These are phyloP conservation scores for Drosophila antonietae DNA, from an alignment of 2,888 invertebrate species.

Conservation along the genomic window DNA sequence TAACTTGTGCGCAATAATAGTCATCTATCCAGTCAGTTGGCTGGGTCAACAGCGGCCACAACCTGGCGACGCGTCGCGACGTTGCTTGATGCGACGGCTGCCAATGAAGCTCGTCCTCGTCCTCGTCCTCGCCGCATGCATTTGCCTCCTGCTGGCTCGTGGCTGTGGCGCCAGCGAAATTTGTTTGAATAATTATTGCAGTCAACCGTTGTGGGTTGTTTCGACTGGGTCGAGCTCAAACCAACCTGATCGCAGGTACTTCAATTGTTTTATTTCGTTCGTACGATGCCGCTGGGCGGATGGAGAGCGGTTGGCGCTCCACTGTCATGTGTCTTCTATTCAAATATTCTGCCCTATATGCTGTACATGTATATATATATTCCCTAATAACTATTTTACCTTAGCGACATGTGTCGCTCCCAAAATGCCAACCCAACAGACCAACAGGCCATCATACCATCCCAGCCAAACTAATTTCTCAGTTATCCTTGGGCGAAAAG, in stretches of 20 bases:
- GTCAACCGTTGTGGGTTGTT: slow-evolving; percentile 58
- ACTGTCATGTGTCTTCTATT: slow-evolving; percentile 57
- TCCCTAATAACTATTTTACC: slow-evolving; percentile 77
- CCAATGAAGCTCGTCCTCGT: slow-evolving; percentile 35
- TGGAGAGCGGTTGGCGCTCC: slow-evolving; percentile 21
- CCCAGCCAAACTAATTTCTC: slow-evolving; percentile 40
- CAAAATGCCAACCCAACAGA: slow-evolving; percentile 12
- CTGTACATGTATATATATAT: slow-evolving; percentile 13
- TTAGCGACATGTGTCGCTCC: slow-evolving; percentile 71
- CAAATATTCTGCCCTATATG: slow-evolving; percentile 49
- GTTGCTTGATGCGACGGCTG: slow-evolving; percentile 40
- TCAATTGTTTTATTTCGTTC: slow-evolving; percentile 74
- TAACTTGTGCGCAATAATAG: slow-evolving; percentile 82
- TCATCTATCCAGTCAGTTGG: slow-evolving; percentile 61
- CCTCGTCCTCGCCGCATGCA: not conserved
- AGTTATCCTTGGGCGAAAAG: slow-evolving; percentile 61
- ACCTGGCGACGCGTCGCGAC: slow-evolving; percentile 38
- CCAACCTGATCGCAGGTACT: slow-evolving; percentile 35
- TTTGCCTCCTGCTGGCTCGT: slow-evolving; percentile 26
- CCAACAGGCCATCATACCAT: not conserved
- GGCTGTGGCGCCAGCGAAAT: slow-evolving; percentile 61
- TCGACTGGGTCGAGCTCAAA: slow-evolving; percentile 10
- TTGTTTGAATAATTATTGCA: slow-evolving; percentile 77
- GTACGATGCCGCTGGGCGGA: slow-evolving; percentile 48
- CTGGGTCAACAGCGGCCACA: slow-evolving; percentile 51